Evolutionary conservation across 92 coral and sea anemone species (phyloP).

Genomic region (Bergia puertoricense): DNA sequence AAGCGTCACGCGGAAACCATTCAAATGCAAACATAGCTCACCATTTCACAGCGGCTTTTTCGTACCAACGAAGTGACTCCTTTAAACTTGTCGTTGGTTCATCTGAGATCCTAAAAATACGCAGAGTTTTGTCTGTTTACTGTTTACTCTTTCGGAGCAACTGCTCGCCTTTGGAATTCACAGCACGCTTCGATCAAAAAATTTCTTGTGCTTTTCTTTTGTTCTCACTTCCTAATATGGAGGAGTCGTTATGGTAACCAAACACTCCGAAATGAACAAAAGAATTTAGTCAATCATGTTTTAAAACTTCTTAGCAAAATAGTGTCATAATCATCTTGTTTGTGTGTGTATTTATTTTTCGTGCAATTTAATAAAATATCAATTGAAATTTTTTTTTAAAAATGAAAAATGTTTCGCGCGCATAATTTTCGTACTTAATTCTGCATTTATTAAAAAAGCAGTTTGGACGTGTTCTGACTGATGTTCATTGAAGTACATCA

Average conservation of each 20-base stretch:
- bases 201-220: background rate
- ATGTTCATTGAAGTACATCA: too few relatives aligned
- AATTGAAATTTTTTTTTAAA: too few relatives aligned
- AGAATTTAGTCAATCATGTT: too few relatives aligned
- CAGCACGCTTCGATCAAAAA: background rate
- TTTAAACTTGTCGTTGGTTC: background rate
- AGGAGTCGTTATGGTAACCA: conserved; percentile 29
- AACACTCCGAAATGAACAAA: background rate
- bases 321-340: too few relatives aligned
- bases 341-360: too few relatives aligned
- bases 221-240: conserved; percentile 20
- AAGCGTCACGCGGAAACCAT: conserved; percentile 32
- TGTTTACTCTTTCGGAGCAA: conserved; percentile 20
- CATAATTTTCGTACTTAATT: too few relatives aligned
- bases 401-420: too few relatives aligned
- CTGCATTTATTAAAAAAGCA: too few relatives aligned
- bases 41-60: conserved; percentile 8
- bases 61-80: background rate
- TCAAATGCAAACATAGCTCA: conserved; percentile 23
- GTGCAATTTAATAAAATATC: too few relatives aligned
- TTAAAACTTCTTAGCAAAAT: too few relatives aligned
- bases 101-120: background rate
- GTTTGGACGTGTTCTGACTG: too few relatives aligned
- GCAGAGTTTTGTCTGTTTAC: background rate
- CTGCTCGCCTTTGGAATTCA: conserved; percentile 22